These are phyloP conservation scores for Drosophila murphyi DNA, from an alignment of 1,140 invertebrate species.

Conservation along the genomic window DNA sequence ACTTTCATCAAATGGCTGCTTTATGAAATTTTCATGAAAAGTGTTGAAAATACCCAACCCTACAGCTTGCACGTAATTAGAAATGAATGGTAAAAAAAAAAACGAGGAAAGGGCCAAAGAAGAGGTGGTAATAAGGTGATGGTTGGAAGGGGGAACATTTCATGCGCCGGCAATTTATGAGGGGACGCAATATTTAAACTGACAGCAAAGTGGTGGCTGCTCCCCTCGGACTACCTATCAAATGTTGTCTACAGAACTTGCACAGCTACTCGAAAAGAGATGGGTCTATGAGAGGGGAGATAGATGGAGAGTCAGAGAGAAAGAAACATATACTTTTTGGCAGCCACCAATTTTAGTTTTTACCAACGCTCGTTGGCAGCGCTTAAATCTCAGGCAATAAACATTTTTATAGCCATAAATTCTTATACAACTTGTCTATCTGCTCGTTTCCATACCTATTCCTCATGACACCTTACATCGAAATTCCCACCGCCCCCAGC, in stretches of 20 bases:
- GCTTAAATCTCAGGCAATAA: constrained; percentile 73
- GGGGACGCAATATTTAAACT: constrained; percentile 71
- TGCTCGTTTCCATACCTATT: constrained; percentile 5
- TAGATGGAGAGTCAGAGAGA: neutral
- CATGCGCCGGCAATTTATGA: constrained; percentile 67
- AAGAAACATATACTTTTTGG: neutral
- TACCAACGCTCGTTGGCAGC: constrained; percentile 18
- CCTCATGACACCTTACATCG: neutral
- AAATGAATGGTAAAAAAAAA: constrained; percentile 35
- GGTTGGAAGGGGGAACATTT: constrained; percentile 33
- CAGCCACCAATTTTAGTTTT: constrained; percentile 3
- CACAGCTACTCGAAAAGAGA: neutral
- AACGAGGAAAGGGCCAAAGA: neutral
- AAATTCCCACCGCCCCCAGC: too few species aligned
- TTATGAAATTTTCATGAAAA: constrained; percentile 49
- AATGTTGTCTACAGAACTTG: constrained; percentile 45
- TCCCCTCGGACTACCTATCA: constrained; percentile 65
- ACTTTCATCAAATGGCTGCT: constrained; percentile 64
- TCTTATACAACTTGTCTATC: constrained; percentile 54
- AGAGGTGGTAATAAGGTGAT: neutral
- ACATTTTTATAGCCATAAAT: constrained; percentile 81
- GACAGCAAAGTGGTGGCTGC: constrained; percentile 47
- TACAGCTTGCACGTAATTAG: constrained; percentile 59
- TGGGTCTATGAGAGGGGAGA: too few species aligned
- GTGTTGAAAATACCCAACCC: constrained; percentile 50